Base-by-base conservation (phyloP, 2,797 vertebrate genomes). In the Coregonus ussuriensis region DNA sequence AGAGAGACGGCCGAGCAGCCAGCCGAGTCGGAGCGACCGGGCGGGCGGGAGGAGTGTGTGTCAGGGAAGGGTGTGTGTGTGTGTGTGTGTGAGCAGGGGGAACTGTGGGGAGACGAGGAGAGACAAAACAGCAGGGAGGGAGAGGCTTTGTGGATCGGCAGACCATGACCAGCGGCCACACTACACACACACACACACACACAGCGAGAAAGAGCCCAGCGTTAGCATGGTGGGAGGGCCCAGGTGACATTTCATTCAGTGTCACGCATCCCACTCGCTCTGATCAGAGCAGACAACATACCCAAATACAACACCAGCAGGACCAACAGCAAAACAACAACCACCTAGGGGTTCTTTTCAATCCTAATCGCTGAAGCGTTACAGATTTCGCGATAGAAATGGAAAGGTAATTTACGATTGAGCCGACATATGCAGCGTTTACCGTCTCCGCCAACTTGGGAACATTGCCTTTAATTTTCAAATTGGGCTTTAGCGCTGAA, bases 121-220 rank as follows among this genome's bases (percentile, higher is more conserved):
- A 87, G 83, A 79, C 92, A 91, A 91, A 82, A 84, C 79, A 87
- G 88, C 81, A 82, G 85, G 81, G 70, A 31, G 84, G 81, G 77
- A 77, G 87, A 85, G 75, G 84, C 85, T 91, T 87, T 88, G 89
- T 86, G 87, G 89, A 87, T 84, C 90, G 87, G 81, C 87, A 88
- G 89, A 88, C 85, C 86, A 76, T 86, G 83, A 88, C 90, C 80
- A 33, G 85, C 78, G 85, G 83, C 86, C 84, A 82, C 87, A 86
- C 78, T 68, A 31, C 84, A 79, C 69, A 77, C 71, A 81, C 77
- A 78, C 62, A 75, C 7, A 76, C 82, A 81, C 78, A 81, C 4
- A 35, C 1, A 25, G 31, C 31, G 31, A 47, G 9, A 47, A 13
- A 47, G 41, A 83, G 85, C 54, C 54, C 54, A n/a, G 16, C 54